Conservation (phyloP, 2,113 vertebrate species). For the Tychaedon coryphoeus region DNA sequence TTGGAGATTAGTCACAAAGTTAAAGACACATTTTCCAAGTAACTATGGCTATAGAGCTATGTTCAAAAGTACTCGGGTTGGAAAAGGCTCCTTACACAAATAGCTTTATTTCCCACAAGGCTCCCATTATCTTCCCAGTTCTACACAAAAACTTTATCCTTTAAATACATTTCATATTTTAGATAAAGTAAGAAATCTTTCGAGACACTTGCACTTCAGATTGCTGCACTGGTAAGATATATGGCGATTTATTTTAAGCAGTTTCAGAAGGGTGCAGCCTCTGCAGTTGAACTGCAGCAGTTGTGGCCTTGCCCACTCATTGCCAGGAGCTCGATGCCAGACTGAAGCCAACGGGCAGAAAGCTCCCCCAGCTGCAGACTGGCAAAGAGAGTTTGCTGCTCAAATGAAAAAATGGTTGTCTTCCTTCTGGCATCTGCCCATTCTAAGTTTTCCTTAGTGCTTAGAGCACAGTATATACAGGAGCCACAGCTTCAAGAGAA, state of each 20-base stretch:
- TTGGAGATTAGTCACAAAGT: neutral
- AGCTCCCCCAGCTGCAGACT: neutral
- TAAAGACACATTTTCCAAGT: neutral
- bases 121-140: neutral
- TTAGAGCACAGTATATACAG: slow-evolving; percentile 11
- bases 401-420: neutral
- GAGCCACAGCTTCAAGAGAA: neutral
- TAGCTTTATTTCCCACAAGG: neutral
- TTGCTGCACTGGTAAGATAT: neutral
- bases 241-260: slow-evolving; percentile 46
- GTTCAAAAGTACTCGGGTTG: neutral
- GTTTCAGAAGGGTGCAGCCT: neutral
- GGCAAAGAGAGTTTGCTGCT: neutral
- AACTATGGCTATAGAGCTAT: neutral
- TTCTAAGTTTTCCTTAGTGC: neutral
- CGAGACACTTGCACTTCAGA: slow-evolving; percentile 35
- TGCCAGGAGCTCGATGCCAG: neutral
- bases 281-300: slow-evolving; percentile 34
- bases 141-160: slow-evolving; percentile 10
- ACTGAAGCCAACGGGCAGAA: neutral
- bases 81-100: neutral
- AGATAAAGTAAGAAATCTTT: slow-evolving; percentile 27
- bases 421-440: slow-evolving; percentile 15
- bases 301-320: neutral
- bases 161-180: slow-evolving; percentile 47